Evolutionary conservation across 1,140 invertebrate genomes (phyloP).

Genomic region (Micrasema longulum): DNA sequence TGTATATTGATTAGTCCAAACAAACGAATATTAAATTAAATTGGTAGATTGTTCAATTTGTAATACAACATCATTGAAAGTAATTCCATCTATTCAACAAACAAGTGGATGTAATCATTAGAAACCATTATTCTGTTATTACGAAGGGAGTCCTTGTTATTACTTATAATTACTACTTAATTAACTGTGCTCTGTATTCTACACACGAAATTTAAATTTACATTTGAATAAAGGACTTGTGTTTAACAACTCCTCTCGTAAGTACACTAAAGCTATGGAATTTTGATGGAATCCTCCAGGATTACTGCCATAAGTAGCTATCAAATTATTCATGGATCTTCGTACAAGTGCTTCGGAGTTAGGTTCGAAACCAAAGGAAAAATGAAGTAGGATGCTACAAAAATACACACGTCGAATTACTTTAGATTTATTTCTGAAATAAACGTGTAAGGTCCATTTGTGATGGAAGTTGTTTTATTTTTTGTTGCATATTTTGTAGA

Average conservation of each 20-base stretch:
- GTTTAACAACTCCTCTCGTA: constrained; percentile 9
- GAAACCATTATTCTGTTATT: background rate
- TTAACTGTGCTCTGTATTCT: constrained; percentile 28
- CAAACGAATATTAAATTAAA: too few species aligned
- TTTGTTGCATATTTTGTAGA: background rate
- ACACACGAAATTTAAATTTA: constrained; percentile 26
- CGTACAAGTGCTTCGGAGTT: background rate
- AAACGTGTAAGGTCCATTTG: background rate
- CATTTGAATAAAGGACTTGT: constrained; percentile 23
- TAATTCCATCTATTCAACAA: too few species aligned
- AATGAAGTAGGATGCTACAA: background rate
- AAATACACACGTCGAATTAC: background rate
- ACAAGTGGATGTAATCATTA: background rate
- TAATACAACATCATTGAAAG: too few species aligned
- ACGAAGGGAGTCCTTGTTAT: constrained; percentile 11
- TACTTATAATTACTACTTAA: constrained; percentile 22
- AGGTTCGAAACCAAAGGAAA: background rate
- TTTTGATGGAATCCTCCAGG: constrained; percentile 22
- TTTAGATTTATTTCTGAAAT: background rate
- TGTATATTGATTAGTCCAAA: too few species aligned
- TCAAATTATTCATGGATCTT: constrained; percentile 25
- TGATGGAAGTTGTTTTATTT: background rate
- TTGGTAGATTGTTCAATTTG: too few species aligned
- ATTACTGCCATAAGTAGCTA: constrained; percentile 12
- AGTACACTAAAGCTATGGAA: constrained; percentile 19